Base-by-base conservation (phyloP, 2,888 invertebrate genomes). In the Dasysyrphus albostriatus region DNA sequence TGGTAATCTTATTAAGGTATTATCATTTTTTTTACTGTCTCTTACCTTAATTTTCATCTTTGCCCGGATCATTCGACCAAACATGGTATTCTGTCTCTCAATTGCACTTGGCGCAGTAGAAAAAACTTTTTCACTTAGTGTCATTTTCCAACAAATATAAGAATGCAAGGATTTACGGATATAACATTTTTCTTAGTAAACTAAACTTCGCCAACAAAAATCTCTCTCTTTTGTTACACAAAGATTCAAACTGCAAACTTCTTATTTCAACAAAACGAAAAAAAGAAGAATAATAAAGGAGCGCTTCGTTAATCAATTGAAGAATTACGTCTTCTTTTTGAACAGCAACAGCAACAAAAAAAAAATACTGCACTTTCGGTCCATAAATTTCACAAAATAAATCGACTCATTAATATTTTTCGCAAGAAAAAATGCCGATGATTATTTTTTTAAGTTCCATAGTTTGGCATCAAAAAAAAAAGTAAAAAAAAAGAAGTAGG, bases 111-210 rank as follows among this genome's bases (percentile, higher is more conserved):
- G 67, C 56, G 82, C 82, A 75, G 63, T 78, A 14, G 70, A 77
- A 82, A 61, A 85, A 85, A 85, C 82, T 85, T 85, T 82, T 82
- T 82, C 77, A 85, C 82, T 85, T 78, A 85, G 82, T 85, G 85
- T 82, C 85, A 85, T 82, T 82, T 75, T 63, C 34, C 67, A 67
- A 61, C 39, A 61, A 61, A 42, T 16, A 24, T 24, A 24, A 61
- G 16, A 61, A 42, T 59, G 10, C 34, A 51, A 8, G 39, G 69
- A 69, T 82, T 81, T 77, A 49, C 67, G 47, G 67, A 67, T 67
- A 47, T 65, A 47, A 65, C n/a, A 47, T 65, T 65, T 32, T 65
- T 47, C 34, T 67, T 29, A 65, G 8, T 67, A n/a, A n/a, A 6
- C 65, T 3, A 49, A 67, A 67, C 51, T 39, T 69, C 14, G 54